Conservation (phyloP, 1,140 invertebrate species). For the Neomicropteryx cornuta region DNA sequence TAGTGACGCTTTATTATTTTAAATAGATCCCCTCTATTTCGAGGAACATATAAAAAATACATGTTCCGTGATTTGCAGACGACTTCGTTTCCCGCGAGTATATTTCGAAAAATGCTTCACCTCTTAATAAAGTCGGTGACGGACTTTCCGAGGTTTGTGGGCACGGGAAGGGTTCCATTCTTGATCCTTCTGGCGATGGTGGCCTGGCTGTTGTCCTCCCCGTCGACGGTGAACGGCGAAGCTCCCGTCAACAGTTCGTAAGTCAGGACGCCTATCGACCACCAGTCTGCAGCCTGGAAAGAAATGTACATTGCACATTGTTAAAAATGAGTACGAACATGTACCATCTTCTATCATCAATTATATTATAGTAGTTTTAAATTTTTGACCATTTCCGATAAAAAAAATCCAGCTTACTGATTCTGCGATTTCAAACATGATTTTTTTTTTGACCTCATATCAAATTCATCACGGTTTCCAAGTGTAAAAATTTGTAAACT, state of each 20-base stretch:
- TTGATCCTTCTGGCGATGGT: conserved; percentile 90
- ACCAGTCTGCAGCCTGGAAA: conserved; percentile 90
- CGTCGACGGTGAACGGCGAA: conserved; percentile 94
- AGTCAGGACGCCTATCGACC: conserved; percentile 92
- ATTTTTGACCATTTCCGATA: too few species aligned
- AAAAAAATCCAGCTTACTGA: too few species aligned
- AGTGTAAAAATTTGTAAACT: too few species aligned
- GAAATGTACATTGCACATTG: conserved; percentile 13
- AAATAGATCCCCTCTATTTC: too few species aligned
- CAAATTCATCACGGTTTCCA: too few species aligned
- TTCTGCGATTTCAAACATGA: too few species aligned
- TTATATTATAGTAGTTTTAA: too few species aligned
- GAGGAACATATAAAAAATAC: too few species aligned
- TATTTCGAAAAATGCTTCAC: conserved; percentile 17
- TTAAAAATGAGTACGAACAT: background rate
- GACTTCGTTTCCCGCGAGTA: too few species aligned
- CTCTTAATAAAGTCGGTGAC: conserved; percentile 51
- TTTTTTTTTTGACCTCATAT: too few species aligned
- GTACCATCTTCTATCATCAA: conserved; percentile 1
- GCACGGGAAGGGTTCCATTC: conserved; percentile 76
- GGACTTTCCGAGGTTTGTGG: conserved; percentile 48
- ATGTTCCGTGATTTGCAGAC: too few species aligned
- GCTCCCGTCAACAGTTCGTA: conserved; percentile 95
- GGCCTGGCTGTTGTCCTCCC: conserved; percentile 82
- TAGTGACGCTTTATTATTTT: too few species aligned